These are phyloP conservation scores for Lordiphosa andalusiaca DNA, from an alignment of 2,888 invertebrate genomes.

Conservation along the genomic window DNA sequence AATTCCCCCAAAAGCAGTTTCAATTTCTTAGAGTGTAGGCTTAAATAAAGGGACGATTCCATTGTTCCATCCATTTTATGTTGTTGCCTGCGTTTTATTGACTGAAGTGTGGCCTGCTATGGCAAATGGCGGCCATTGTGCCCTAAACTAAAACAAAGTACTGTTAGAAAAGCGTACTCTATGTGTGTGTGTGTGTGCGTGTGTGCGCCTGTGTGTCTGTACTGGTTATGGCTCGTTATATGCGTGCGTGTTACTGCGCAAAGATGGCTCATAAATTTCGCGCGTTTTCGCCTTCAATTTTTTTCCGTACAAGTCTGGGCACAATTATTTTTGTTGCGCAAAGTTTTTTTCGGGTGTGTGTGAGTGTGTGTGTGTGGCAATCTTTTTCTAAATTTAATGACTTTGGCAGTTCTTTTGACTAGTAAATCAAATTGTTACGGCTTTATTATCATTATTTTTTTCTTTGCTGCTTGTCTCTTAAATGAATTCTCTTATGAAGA, in stretches of 20 bases:
- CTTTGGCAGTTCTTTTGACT: conserved; percentile 47
- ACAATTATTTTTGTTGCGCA: conserved; percentile 38
- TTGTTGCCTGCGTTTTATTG: conserved; percentile 72
- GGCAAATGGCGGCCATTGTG: conserved; percentile 60
- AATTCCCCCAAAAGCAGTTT: too few species aligned
- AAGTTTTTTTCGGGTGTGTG: conserved; percentile 22
- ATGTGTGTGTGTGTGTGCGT: conserved; percentile 18
- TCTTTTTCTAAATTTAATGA: conserved; percentile 60
- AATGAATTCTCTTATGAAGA: conserved; percentile 53
- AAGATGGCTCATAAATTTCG: conserved; percentile 72
- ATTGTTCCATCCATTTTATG: conserved; percentile 66
- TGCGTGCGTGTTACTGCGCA: conserved; percentile 71
- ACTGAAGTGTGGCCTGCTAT: conserved; percentile 47
- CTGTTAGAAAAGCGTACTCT: conserved; percentile 56
- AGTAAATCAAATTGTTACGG: conserved; percentile 64
- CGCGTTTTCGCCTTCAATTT: conserved; percentile 62
- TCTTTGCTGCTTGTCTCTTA: conserved; percentile 37
- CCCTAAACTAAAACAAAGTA: conserved; percentile 71
- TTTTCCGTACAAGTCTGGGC: conserved; percentile 15
- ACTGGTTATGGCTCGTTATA: conserved; percentile 67
- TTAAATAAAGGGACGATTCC: conserved; percentile 28
- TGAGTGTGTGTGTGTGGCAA: conserved; percentile 16
- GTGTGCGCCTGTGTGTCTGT: conserved; percentile 32
- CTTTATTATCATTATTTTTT: conserved; percentile 22
- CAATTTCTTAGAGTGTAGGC: conserved; percentile 25